Base-by-base conservation (phyloP, 92 coral and sea anemone genomes). In the Zoanthus solanderi region DNA sequence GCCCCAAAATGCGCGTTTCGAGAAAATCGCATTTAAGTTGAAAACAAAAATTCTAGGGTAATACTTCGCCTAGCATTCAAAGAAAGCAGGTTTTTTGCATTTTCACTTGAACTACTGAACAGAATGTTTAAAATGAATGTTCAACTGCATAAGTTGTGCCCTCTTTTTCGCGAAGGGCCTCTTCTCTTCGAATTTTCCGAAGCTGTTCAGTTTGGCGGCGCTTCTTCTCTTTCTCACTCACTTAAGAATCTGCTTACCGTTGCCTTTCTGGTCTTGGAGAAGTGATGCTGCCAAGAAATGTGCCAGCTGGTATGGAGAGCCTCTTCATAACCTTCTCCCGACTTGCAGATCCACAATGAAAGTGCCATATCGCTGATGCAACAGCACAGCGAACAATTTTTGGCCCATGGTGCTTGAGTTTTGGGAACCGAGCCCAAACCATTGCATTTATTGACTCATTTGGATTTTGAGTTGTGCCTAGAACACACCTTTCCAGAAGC, bases 271-370 rank as follows among this genome's bases (percentile, higher is more conserved):
- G 89, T 91, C 91, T 78, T 72, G 82, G 69, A n/a, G n/a, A 17
- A 30, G 76, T n/a, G 88, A 79, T 30, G 91, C 78, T 42, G 16
- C 83, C 77, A 31, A 83, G 2, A n/a, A 76, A 77, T 37, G 74
- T 60, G 17, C 93, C 93, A 73, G 93, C 89, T 77, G 92, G 90
- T 18, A 88, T 84, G 58, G 66, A 79, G 37, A 88, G 90, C 58
- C 79, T 84, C 42, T 84, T 45, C 89, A 88, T 91, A 16, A 84
- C 87, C 14, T 17, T 91, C 87, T 76, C 81, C 37, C 89, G 84
- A 61, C 93, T 91, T 45, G 89, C 87, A 84, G 94, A 87, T 76
- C 94, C 91, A 80, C 89, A 68, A 23, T 84, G 91, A 61, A 91
- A 91, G 61, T 91, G 92, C 34, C 72, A 88, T 13, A 88, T 89